These are phyloP conservation scores for Trissolcus basalis DNA, from an alignment of 1,140 invertebrate species.

Conservation along the genomic window DNA sequence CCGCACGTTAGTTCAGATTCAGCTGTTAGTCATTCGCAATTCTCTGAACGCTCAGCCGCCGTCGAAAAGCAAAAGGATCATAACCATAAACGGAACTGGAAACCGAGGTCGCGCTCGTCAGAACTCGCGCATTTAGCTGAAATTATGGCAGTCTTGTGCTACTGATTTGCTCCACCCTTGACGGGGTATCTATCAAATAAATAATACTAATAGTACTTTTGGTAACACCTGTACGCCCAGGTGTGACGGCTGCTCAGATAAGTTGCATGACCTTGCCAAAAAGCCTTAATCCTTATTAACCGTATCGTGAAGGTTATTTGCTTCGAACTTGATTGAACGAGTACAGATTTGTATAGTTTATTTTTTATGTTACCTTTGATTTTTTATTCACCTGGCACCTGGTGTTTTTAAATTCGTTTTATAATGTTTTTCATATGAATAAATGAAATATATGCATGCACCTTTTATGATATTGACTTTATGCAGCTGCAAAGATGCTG, in stretches of 20 bases:
- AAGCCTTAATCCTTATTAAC: conserved; percentile 27
- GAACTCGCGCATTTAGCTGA: conserved; percentile 67
- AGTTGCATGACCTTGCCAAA: conserved; percentile 9
- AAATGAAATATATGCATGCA: too few species aligned
- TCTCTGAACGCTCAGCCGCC: conserved; percentile 14
- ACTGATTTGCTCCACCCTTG: conserved; percentile 39
- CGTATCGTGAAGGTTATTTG: conserved; percentile 6
- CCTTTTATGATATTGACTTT: too few species aligned
- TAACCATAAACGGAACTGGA: conserved; percentile 58
- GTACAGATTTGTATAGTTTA: too few species aligned
- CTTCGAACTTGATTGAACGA: too few species aligned
- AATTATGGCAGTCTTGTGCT: conserved; percentile 67
- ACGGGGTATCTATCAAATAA: conserved; percentile 61
- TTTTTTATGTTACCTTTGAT: too few species aligned
- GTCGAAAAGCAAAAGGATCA: conserved; percentile 47
- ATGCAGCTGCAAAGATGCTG: too few species aligned
- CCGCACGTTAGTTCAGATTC: conserved; percentile 36
- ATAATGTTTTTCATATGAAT: too few species aligned
- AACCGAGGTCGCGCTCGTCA: conserved; percentile 51
- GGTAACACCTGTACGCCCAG: conserved; percentile 47
- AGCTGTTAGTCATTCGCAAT: conserved; percentile 46
- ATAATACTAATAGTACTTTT: conserved; percentile 64
- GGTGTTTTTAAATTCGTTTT: too few species aligned
- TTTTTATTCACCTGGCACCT: too few species aligned
- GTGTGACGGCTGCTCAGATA: too few species aligned